phyloP scores from a whole-genome alignment of 2,113 vertebrate species.

The Aegithalos caudatus region DNA sequence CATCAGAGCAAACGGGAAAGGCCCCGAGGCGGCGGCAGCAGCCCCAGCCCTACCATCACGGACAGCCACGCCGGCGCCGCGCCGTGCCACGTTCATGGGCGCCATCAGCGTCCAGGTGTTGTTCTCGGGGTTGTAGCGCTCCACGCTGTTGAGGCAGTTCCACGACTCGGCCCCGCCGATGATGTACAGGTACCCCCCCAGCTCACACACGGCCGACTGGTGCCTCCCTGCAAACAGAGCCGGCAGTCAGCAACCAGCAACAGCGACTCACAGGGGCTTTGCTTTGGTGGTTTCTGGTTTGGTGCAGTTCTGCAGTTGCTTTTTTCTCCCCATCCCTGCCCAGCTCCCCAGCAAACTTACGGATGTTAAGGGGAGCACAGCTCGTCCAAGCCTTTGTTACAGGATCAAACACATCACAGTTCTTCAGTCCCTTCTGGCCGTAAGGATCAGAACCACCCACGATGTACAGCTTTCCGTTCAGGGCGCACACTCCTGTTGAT shows the following conservation, averaged over 20 bases:
- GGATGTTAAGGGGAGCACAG: slow-evolving; percentile 92
- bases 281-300: background rate
- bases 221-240: slow-evolving; percentile 82
- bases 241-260: too few relatives aligned
- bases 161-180: slow-evolving; percentile 95
- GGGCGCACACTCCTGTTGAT: slow-evolving; percentile 87
- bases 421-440: slow-evolving; percentile 97
- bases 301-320: background rate
- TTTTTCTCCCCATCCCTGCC: background rate
- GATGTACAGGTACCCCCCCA: slow-evolving; percentile 89
- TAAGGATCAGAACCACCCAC: slow-evolving; percentile 97
- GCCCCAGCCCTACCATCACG: slow-evolving; percentile 75
- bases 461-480: slow-evolving; percentile 91
- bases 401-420: slow-evolving; percentile 95
- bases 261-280: fast-evolving
- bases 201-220: slow-evolving; percentile 92
- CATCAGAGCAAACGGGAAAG: fast-evolving
- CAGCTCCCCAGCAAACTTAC: slow-evolving; percentile 67
- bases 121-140: slow-evolving; percentile 93
- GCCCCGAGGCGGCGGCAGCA: background rate
- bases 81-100: slow-evolving; percentile 93
- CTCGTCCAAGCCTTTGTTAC: slow-evolving; percentile 89
- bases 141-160: slow-evolving; percentile 96
- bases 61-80: slow-evolving; percentile 89
- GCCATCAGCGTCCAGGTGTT: slow-evolving; percentile 94